Conservation (phyloP, 2,113 vertebrate species). For the Pelusios castaneus region DNA sequence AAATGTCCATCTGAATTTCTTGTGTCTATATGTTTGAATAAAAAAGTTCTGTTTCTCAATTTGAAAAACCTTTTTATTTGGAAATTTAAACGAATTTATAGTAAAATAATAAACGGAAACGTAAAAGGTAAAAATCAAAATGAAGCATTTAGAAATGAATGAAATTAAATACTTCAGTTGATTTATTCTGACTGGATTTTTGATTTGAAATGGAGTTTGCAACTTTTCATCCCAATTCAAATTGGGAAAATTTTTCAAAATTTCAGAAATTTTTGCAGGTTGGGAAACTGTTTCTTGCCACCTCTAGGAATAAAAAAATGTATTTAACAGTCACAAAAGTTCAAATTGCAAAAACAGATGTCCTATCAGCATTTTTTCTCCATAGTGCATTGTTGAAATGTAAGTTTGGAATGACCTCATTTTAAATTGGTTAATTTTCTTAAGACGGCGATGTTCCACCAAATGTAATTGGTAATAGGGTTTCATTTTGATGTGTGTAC, state of each 20-base stretch:
- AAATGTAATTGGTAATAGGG: background rate
- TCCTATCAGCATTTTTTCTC: background rate
- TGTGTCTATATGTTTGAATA: background rate
- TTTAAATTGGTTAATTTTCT: background rate
- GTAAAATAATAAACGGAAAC: background rate
- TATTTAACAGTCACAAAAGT: background rate
- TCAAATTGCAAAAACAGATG: background rate
- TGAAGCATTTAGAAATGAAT: background rate
- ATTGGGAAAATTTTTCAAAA: background rate
- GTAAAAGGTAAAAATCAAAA: background rate
- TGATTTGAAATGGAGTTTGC: background rate
- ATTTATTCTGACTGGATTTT: background rate
- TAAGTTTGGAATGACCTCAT: background rate
- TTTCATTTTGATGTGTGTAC: background rate
- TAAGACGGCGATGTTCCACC: background rate
- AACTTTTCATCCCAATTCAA: background rate
- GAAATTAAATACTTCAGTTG: background rate
- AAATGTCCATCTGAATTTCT: background rate
- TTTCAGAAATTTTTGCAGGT: background rate
- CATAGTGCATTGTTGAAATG: background rate
- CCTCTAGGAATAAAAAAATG: fast-evolving
- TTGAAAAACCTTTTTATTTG: background rate
- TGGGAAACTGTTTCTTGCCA: background rate
- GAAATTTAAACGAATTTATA: background rate
- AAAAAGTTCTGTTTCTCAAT: background rate